phyloP scores from a whole-genome alignment of 2,113 vertebrate species.

The Trichechus manatus region DNA sequence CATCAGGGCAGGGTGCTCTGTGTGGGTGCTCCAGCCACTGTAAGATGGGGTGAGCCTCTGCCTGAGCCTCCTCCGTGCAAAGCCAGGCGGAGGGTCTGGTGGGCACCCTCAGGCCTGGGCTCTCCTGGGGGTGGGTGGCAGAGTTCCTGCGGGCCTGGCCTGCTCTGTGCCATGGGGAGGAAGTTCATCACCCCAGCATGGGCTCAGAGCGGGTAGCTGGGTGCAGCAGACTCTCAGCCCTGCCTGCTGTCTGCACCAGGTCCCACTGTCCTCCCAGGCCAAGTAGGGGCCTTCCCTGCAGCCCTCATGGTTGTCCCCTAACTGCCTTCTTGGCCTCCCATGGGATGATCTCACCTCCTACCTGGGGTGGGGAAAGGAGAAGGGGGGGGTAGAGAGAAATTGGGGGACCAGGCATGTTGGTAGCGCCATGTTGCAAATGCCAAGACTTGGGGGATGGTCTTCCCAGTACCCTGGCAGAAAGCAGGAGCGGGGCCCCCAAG shows the following conservation, averaged over 20 bases:
- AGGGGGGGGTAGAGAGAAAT: background rate
- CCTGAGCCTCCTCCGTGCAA: fast-evolving
- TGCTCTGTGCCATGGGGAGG: slow-evolving; percentile 89
- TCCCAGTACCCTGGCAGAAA: background rate
- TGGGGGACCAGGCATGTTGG: background rate
- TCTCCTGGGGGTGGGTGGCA: slow-evolving; percentile 92
- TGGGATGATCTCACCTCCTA: background rate
- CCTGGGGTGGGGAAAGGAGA: background rate
- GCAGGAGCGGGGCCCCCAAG: background rate
- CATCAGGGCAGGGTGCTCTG: fast-evolving
- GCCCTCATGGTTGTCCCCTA: background rate
- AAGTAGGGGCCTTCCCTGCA: background rate
- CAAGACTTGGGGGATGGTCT: background rate
- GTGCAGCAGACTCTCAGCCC: slow-evolving; percentile 92
- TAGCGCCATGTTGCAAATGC: background rate
- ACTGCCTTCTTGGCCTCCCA: background rate
- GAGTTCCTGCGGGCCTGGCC: slow-evolving; percentile 87
- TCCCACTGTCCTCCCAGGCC: slow-evolving; percentile 90
- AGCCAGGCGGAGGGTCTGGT: background rate
- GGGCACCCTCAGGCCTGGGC: slow-evolving; percentile 81
- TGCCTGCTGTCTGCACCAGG: slow-evolving; percentile 91
- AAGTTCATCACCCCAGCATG: slow-evolving; percentile 86
- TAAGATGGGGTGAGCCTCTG: background rate
- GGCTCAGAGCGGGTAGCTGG: slow-evolving; percentile 91
- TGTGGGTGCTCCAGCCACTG: background rate